Evolutionary conservation across 2,797 vertebrate species (phyloP), one percentile per base, ranked within the genome.

Genomic region (Centroberyx gerrardi): DNA sequence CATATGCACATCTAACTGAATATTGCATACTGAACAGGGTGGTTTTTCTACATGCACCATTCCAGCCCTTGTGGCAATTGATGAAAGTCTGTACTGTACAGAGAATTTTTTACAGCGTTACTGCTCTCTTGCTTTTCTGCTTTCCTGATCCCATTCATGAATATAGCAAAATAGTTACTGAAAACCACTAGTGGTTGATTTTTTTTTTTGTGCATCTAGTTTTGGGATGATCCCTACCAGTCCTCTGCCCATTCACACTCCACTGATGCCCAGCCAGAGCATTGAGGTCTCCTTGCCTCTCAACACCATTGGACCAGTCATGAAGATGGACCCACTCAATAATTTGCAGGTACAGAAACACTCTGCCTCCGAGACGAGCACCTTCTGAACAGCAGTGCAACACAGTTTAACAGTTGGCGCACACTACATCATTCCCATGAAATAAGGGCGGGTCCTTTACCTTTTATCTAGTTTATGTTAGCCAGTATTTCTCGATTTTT

Each of bases 311-410:
- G 98, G 98, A 7, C 98, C 98, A 0, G 98, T 99, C 61, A 99
- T 99, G 98, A 99, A 99, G 90, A 99, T 99, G 98, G 98, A 99
- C 79, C 98, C 98, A 3, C 96, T 99, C 65, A 99, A 99, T 92
- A 99, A 99, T 76, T 95, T 99, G 4, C 98, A 99, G 97, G 98
- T 99, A 89, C 75, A 46, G 8, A 66, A 42, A 29, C 15, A 42
- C 15, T 33, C 22, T n/a, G 7, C 22, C 28, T 28, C 27, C 3
- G 2, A 33, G 29, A 17, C 0, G 82, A n/a, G n/a, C n/a, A n/a
- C n/a, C n/a, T 28, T 5, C n/a, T 15, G 28, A 28, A 17, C 9
- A 13, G 22, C 40, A 42, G 40, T 42, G 40, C 8, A 10, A 56
- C 14, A 17, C 22, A 56, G 28, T 31, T 56, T 56, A 31, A 13